Evolutionary conservation across 2,888 invertebrate species (phyloP).

Genomic region (Lepidochrysops patricia): DNA sequence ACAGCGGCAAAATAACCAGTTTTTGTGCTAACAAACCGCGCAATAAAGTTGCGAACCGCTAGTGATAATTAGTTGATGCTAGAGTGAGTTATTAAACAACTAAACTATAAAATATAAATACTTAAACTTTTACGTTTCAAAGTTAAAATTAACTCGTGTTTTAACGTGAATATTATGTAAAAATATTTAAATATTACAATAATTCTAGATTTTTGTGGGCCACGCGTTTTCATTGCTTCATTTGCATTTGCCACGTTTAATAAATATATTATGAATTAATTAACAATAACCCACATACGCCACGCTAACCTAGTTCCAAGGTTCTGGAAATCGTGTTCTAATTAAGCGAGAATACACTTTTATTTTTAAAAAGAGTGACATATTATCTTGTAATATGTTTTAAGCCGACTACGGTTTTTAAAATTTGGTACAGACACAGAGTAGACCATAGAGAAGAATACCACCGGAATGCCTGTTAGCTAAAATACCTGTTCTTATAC

Average conservation of each 20-base stretch:
- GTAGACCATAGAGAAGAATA: no score
- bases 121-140: neutral
- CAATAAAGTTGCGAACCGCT: no score
- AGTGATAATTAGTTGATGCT: neutral
- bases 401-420: no score
- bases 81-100: neutral
- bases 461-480: no score
- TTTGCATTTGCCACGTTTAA: neutral
- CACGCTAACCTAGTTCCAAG: neutral
- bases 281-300: neutral
- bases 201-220: neutral
- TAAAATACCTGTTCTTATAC: no score
- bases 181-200: neutral
- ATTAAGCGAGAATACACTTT: neutral
- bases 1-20: no score
- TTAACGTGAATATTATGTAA: neutral
- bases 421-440: no score
- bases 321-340: neutral
- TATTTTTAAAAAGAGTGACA: no score
- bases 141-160: neutral
- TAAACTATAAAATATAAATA: neutral
- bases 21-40: no score
- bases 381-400: no score
- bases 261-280: neutral
- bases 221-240: neutral